Percentiles rank a stretch among this genome's conserved stretches.
Evolutionary conservation across 2,888 invertebrate species (phyloP).

Genomic region (Lasioglossum villosulum): DNA sequence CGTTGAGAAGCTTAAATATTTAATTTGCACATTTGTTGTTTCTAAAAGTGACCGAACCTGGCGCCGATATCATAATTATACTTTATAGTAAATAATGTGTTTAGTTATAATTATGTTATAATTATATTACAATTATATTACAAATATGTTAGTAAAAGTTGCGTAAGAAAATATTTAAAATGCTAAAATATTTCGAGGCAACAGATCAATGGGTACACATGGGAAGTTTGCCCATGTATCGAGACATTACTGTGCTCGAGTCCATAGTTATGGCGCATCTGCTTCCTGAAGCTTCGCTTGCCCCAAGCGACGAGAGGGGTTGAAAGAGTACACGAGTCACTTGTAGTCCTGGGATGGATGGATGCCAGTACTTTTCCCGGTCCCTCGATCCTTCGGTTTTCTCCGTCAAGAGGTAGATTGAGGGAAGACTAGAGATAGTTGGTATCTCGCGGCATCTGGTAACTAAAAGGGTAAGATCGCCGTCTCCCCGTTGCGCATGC

Average conservation of each 20-base stretch:
- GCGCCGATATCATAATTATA: too few relatives aligned
- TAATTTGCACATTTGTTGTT: too few relatives aligned
- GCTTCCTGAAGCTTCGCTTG: neutral
- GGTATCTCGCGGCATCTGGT: slow-evolving; percentile 82
- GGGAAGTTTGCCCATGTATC: neutral
- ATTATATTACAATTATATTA: too few relatives aligned
- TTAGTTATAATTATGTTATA: too few relatives aligned
- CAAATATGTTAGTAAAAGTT: too few relatives aligned
- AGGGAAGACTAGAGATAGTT: slow-evolving; percentile 50
- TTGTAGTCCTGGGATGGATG: slow-evolving; percentile 5
- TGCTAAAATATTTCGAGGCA: too few relatives aligned
- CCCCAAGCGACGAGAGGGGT: neutral
- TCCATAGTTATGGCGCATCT: neutral
- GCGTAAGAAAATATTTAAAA: too few relatives aligned
- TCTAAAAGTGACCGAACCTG: too few relatives aligned
- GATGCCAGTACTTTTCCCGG: slow-evolving; percentile 37
- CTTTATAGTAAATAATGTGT: too few relatives aligned
- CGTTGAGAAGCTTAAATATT: too few relatives aligned
- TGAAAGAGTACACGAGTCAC: slow-evolving; percentile 29
- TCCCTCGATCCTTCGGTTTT: slow-evolving; percentile 49
- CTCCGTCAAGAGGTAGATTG: slow-evolving; percentile 34
- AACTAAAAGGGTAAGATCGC: slow-evolving; percentile 81
- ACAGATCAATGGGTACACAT: too few relatives aligned
- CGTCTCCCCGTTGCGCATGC: slow-evolving; percentile 43
- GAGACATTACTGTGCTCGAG: neutral